phyloP scores from a whole-genome alignment of 1,140 invertebrate species.

The Drosophila funebris region DNA sequence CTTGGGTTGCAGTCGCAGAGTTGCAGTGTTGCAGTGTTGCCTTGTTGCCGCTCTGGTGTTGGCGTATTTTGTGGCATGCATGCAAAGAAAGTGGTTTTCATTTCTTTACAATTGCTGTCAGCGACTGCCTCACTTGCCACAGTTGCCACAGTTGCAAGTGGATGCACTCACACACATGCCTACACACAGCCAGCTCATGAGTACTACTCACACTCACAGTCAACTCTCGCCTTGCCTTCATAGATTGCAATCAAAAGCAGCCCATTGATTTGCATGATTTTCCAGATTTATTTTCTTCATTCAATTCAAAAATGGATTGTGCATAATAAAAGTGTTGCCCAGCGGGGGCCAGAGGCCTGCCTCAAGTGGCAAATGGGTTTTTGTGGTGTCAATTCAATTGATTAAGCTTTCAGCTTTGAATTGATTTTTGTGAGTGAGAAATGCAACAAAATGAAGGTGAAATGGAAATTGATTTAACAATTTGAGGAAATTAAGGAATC shows the following conservation, averaged over 20 bases:
- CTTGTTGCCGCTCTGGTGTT: conserved; percentile 48
- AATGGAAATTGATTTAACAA: neutral
- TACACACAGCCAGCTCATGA: conserved; percentile 8
- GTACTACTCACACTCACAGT: conserved; percentile 40
- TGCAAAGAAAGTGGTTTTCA: conserved; percentile 84
- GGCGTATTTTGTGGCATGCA: conserved; percentile 81
- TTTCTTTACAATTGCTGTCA: conserved; percentile 75
- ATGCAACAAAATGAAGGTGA: neutral
- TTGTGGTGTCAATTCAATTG: conserved; percentile 46
- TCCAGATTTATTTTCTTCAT: conserved; percentile 49
- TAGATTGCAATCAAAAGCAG: conserved; percentile 46
- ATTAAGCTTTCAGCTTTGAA: neutral
- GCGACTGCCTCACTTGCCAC: conserved; percentile 52
- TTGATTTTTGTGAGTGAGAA: neutral
- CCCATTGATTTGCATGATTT: conserved; percentile 75
- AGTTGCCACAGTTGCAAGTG: conserved; percentile 51
- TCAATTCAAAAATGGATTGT: conserved; percentile 40
- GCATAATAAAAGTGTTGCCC: neutral
- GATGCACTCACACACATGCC: neutral
- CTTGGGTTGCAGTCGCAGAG: conserved; percentile 42
- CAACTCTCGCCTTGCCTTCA: conserved; percentile 29
- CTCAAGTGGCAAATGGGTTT: conserved; percentile 57
- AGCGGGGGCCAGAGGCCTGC: neutral
- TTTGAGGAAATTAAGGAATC: neutral
- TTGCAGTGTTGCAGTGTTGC: conserved; percentile 3